phyloP scores from a whole-genome alignment of 2,113 vertebrate genomes.

The Ceyx cyanopectus region DNA sequence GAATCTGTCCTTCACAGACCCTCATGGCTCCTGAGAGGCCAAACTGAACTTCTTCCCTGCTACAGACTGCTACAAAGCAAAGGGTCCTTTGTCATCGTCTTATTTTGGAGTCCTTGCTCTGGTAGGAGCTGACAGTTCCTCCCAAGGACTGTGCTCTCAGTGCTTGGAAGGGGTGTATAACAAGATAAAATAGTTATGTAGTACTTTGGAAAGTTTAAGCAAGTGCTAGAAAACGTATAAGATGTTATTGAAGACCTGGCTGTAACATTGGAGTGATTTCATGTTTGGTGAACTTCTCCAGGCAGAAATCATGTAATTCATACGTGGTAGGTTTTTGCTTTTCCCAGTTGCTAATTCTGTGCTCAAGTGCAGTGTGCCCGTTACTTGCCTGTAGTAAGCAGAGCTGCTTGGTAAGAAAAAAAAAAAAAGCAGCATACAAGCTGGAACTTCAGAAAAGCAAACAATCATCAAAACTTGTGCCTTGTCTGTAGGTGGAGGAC shows the following conservation, averaged over 20 bases:
- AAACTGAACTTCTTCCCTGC: neutral
- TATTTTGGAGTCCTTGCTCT: neutral
- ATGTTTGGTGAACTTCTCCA: neutral
- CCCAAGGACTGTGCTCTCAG: neutral
- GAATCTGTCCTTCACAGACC: neutral
- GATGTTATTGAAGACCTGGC: fast-evolving
- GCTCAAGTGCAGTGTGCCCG: neutral
- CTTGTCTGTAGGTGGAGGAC: neutral
- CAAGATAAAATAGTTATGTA: neutral
- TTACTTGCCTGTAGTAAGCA: neutral
- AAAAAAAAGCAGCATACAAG: neutral
- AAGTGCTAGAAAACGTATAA: neutral
- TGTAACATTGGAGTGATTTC: neutral
- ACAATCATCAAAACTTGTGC: neutral
- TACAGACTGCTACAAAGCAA: neutral
- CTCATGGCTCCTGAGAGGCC: neutral
- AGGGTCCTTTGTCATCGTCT: neutral
- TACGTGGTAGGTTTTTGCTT: fast-evolving
- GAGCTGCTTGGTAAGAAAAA: neutral
- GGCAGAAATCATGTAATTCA: neutral
- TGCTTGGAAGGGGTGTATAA: neutral
- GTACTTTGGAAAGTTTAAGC: neutral
- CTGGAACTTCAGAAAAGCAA: neutral
- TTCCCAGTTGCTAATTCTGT: too few relatives aligned
- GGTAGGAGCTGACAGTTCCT: neutral